A percentile compares a stretch with the other conserved stretches of the same genome.
These are phyloP conservation scores for Leptodactylus fallax DNA, from an alignment of 2,797 vertebrate genomes.

Conservation along the genomic window DNA sequence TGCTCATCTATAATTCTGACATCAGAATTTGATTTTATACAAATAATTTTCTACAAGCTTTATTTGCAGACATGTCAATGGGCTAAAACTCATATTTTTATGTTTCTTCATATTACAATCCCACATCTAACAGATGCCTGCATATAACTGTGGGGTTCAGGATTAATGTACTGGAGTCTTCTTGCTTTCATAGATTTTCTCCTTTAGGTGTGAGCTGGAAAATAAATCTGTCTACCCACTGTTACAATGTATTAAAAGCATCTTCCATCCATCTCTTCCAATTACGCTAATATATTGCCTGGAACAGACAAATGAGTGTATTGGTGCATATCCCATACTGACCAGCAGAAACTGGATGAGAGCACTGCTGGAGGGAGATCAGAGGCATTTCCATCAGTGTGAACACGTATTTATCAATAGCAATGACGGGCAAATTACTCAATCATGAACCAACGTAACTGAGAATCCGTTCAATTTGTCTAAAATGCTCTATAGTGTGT, in stretches of 20 bases:
- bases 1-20: not conserved
- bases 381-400: not conserved
- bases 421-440: not conserved
- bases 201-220: not conserved
- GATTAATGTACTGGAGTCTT: not conserved
- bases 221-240: not conserved
- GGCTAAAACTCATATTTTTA: no score
- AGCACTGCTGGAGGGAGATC: not conserved
- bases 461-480: not conserved
- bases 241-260: not conserved
- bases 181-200: not conserved
- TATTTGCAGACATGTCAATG: no score
- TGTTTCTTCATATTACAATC: not conserved
- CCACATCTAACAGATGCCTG: not conserved
- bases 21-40: not conserved
- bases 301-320: not conserved
- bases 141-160: not conserved
- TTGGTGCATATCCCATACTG: not conserved
- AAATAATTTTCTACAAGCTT: not conserved
- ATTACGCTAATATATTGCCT: not conserved
- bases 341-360: no score
- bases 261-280: not conserved
- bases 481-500: not conserved
- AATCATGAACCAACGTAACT: not conserved
- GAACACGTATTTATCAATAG: not conserved